Evolutionary conservation across 2,888 invertebrate species (phyloP).

Genomic region (Caenorhabditis sp.): DNA sequence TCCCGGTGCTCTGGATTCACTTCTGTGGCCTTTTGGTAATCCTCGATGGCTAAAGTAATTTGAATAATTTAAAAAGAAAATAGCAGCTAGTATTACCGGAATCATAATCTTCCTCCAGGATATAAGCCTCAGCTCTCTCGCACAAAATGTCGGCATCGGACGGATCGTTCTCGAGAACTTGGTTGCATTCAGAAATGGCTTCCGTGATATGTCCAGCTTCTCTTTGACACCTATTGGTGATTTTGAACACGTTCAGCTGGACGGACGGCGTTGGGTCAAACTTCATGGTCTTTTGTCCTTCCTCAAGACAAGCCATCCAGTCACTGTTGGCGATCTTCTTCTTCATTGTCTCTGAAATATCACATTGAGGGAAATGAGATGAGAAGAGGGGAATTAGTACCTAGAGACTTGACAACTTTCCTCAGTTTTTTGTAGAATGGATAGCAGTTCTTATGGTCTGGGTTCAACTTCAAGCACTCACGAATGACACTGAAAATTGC

Average conservation of each 20-base stretch:
- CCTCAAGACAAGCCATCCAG: constrained; percentile 87
- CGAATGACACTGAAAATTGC: constrained; percentile 89
- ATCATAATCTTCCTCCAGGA: constrained; percentile 93
- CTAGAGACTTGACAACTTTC: constrained; percentile 88
- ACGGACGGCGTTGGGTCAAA: constrained; percentile 87
- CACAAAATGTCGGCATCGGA: constrained; percentile 89
- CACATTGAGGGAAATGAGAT: not conserved
- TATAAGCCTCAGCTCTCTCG: constrained; percentile 94
- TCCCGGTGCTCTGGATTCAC: constrained; percentile 89
- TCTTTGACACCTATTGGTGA: constrained; percentile 89
- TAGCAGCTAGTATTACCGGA: constrained; percentile 86
- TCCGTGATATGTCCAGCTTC: constrained; percentile 88
- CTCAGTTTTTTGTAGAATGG: constrained; percentile 96
- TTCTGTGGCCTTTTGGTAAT: constrained; percentile 92
- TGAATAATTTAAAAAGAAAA: not conserved
- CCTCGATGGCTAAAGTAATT: constrained; percentile 88
- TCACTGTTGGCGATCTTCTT: constrained; percentile 59
- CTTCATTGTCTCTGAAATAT: constrained; percentile 54
- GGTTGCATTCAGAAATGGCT: constrained; percentile 89
- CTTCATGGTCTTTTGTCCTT: constrained; percentile 87
- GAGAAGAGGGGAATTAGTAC: constrained; percentile 8
- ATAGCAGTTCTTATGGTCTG: constrained; percentile 97
- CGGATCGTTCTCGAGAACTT: constrained; percentile 89
- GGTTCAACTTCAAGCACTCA: constrained; percentile 96
- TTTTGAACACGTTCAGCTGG: constrained; percentile 87